Evolutionary conservation across 2,888 invertebrate species (phyloP), one percentile per base, ranked within the genome.

Genomic region (Sarcophaga carnaria): DNA sequence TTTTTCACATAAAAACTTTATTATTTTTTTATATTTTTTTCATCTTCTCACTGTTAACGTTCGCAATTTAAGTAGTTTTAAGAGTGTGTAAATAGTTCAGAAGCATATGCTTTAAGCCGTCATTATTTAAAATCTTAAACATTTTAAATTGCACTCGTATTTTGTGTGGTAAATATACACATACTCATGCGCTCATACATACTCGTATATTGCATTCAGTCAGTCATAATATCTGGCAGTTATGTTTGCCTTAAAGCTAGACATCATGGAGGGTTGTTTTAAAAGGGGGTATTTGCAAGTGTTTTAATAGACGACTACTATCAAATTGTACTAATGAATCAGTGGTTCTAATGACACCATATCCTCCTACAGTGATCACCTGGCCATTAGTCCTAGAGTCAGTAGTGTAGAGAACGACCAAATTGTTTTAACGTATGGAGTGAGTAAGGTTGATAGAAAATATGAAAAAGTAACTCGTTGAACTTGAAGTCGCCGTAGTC

Each of bases 31-130:
- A 22, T 17, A 5, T 54, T 54, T 54, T 14, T 54, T 4, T 5
- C 54, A 5, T 14, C 54, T 17, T 14, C 17, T 54, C 17, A 54
- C 54, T 54, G 17, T 54, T 54, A 54, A 12, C 54, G 17, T 17
- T 54, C 17, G 54, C 17, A 54, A 14, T 54, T 54, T 54, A 54
- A 54, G 54, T 10, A 54, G 54, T 54, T 67, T 78, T 80, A 76
- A 80, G 71, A 64, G 66, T 71, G 75, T 84, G 76, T 76, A 84
- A 80, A 77, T 80, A 77, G 71, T 80, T 84, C 84, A 84, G 71
- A 60, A 77, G 27, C 71, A 84, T 76, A 80, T 84, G 80, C 76
- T 76, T 67, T 63, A 76, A 84, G 66, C 76, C 76, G 80, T 76
- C 59, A 71, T 84, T 80, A 71, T 84, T 84, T 75, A 84, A 84